Percentiles rank a stretch among this genome's conserved stretches.
These are phyloP conservation scores for Uria aalge DNA, from an alignment of 2,113 vertebrate species.

Conservation along the genomic window DNA sequence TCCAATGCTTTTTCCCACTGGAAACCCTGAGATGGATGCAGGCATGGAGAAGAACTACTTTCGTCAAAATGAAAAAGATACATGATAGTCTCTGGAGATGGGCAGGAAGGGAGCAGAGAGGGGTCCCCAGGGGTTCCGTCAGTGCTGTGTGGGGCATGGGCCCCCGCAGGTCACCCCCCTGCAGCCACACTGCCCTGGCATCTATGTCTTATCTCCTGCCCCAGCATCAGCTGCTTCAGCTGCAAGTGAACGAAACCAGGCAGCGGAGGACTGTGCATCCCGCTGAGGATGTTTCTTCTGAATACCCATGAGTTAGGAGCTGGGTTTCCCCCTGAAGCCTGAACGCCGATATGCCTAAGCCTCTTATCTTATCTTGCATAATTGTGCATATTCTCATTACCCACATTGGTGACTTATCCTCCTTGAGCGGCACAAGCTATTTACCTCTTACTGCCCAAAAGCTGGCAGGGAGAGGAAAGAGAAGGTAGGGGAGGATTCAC, in stretches of 20 bases:
- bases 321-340: not conserved
- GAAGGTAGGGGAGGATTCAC: not conserved
- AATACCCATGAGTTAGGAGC: not conserved
- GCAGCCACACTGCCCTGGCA: rapidly evolving
- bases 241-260: not conserved
- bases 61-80: not conserved
- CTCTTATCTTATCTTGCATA: not conserved
- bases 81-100: not conserved
- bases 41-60: not conserved
- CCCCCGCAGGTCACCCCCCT: rapidly evolving
- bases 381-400: not conserved
- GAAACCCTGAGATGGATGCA: not conserved
- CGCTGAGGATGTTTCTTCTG: not conserved
- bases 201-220: not conserved
- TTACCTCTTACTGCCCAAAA: not conserved
- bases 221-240: not conserved
- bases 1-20: not conserved
- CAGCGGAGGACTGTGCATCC: too few relatives aligned
- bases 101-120: not conserved
- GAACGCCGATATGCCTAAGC: not conserved
- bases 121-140: not conserved
- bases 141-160: rapidly evolving
- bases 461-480: not conserved
- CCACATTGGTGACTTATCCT: not conserved
- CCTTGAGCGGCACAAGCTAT: not conserved